Percentiles rank a stretch among this genome's conserved stretches.
Conservation (phyloP, 2,113 vertebrate species). For the Entosphenus tridentatus region DNA sequence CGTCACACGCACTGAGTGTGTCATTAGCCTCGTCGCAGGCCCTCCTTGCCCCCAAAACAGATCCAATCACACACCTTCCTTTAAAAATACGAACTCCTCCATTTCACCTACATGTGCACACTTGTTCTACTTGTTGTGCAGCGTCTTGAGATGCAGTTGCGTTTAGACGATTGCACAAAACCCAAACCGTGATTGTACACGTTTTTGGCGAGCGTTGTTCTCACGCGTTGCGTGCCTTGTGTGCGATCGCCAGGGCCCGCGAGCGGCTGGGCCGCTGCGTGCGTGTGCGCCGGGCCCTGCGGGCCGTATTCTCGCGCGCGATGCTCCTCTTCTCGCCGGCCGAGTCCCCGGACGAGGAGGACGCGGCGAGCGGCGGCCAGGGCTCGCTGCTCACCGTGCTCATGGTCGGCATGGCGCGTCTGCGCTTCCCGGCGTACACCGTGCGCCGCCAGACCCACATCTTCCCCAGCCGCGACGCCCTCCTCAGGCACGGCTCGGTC, state of each 20-base stretch:
- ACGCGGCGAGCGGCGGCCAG: conserved; percentile 46
- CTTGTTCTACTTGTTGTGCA: background rate
- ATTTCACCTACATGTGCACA: background rate
- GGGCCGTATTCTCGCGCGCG: conserved; percentile 49
- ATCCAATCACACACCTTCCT: no score
- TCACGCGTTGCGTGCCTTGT: no score
- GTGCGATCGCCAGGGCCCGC: conserved; percentile 33
- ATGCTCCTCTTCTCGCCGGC: conserved; percentile 61
- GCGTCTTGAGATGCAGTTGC: background rate
- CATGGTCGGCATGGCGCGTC: conserved; percentile 46
- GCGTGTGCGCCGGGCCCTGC: conserved; percentile 27
- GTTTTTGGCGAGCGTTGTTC: background rate
- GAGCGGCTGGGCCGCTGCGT: conserved; percentile 38
- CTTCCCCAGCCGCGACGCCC: conserved; percentile 62
- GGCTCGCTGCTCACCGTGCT: conserved; percentile 52
- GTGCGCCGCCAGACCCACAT: conserved; percentile 32
- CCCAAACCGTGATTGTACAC: background rate
- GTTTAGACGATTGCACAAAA: background rate
- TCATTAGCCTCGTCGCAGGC: no score
- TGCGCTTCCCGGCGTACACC: conserved; percentile 48
- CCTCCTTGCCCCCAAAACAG: no score
- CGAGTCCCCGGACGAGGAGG: conserved; percentile 55
- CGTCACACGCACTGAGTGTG: no score
- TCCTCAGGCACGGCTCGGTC: conserved; percentile 35
- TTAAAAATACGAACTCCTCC: background rate